phyloP scores from a whole-genome alignment of 2,888 invertebrate species.

The Eucriotettix oculatus region DNA sequence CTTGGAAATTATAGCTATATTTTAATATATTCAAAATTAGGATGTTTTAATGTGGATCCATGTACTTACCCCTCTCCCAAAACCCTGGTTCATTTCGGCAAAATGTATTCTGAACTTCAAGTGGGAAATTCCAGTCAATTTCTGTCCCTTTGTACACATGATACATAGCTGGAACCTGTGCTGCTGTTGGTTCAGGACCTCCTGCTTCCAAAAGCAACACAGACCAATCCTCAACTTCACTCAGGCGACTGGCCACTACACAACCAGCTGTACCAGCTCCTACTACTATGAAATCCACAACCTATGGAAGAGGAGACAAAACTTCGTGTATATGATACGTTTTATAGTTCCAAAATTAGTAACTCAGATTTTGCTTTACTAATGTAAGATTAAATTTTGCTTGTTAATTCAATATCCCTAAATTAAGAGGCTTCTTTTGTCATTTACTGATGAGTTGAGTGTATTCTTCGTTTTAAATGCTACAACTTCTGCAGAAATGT shows the following conservation, averaged over 20 bases:
- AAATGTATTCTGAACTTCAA: not conserved
- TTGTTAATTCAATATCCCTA: not conserved
- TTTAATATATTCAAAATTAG: too few relatives aligned
- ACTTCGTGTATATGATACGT: too few relatives aligned
- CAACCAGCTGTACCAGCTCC: not conserved
- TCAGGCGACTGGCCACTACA: not conserved
- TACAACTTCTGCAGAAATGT: too few relatives aligned
- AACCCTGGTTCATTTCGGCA: constrained; percentile 1
- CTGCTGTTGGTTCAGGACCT: not conserved
- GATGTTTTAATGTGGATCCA: too few relatives aligned
- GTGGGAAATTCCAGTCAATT: constrained; percentile 1
- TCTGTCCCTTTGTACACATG: constrained; percentile 1
- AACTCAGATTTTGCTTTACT: not conserved
- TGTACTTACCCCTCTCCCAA: constrained; percentile 3
- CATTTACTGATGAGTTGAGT: not conserved
- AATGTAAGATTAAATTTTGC: not conserved
- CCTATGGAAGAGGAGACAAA: not conserved
- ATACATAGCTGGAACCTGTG: constrained; percentile 1
- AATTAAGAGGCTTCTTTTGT: too few relatives aligned
- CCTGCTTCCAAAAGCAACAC: not conserved
- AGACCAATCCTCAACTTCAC: not conserved
- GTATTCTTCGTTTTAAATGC: too few relatives aligned
- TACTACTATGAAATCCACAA: not conserved
- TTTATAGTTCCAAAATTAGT: not conserved
- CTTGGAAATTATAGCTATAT: too few relatives aligned